Base-by-base conservation (phyloP, 1,140 invertebrate genomes). In the Zaprionus ornatus region DNA sequence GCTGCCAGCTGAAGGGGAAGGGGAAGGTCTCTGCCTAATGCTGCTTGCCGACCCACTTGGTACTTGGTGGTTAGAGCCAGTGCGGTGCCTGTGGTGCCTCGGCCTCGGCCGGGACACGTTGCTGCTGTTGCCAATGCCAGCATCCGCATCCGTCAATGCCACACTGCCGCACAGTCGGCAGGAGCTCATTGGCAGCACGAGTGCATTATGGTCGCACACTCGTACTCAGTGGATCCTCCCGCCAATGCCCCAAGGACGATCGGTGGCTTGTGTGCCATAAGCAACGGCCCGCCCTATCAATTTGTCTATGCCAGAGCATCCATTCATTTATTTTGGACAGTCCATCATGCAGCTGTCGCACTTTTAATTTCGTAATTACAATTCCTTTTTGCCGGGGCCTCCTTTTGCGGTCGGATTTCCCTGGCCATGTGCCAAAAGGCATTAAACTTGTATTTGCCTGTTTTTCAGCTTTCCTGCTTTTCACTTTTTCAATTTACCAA, bases 361-460 rank as follows among this genome's bases (percentile, higher is more conserved):
- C 70, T 84, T 87, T 87, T 87, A 87, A 87, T 87, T 87, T 75
- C 83, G 84, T 87, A 87, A 87, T 87, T 87, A 87, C 83, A 84
- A 87, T 88, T 79, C 77, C 60, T 72, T 74, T 79, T 67, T 64
- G 62, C 68, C 62, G 65, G n/a, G 56, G 27, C 77, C 59, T 56
- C 48, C 45, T 50, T 50, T 50, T 54, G 56, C 59, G 55, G 69
- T 56, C 15, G 62, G 25, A 32, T 55, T 74, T 50, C 2, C 40
- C 55, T 87, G 84, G 84, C 70, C 64, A 12, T 5, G 23, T 80
- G 83, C 83, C 83, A 88, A 65, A 21, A 50, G 48, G 35, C 66
- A 56, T 60, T 66, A 56, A 50, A 57, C 67, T 65, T 29, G 60
- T 61, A 64, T 52, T 69, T 57, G n/a, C n/a, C 48, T 9, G 42